Base-by-base conservation (phyloP, 2,797 vertebrate genomes). In the Paratrypauchen microcephalus region DNA sequence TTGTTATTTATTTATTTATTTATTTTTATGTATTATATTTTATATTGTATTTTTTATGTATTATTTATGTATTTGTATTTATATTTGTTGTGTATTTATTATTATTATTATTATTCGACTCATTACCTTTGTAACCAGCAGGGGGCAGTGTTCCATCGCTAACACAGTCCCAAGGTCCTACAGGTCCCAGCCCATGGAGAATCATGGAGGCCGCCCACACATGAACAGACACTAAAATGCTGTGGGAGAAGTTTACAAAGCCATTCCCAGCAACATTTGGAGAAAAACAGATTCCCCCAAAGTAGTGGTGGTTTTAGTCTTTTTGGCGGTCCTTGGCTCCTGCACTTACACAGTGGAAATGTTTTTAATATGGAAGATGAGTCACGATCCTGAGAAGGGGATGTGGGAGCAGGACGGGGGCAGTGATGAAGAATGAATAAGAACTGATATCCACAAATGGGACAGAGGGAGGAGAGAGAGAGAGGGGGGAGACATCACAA, bases 361-460 rank as follows among this genome's bases (percentile, higher is more conserved):
- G 76, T 92, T 93, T 93, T 60, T 4, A 36, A 19, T 60, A 30
- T 36, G 58, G 87, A 86, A 6, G 73, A 81, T 92, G 92, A 93
- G 84, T 92, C 92, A 92, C 72, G 65, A 80, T 69, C 70, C 82
- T 74, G 79, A 78, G 83, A 80, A 65, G 11, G 86, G 86, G 83
- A 90, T 84, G 85, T 87, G 88, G 87, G 86, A 86, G 75, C 82
- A 7, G 61, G 78, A 71, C 39, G 47, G 68, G 78, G 74, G 71
- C 75, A 0, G 72, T 75, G 81, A 84, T 78, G 78, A 75, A 78
- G 76, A 78, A 79, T 76, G 70, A 71, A 74, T 64, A 45, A 65
- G 61, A 64, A 65, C 63, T 58, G 45, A 66, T 28, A 47, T 61
- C 63, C 28, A 45, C 32, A 71, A 65, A 32, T 48, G 59, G 11